phyloP scores from a whole-genome alignment of 2,113 vertebrate species.

The Pluvianellus socialis region DNA sequence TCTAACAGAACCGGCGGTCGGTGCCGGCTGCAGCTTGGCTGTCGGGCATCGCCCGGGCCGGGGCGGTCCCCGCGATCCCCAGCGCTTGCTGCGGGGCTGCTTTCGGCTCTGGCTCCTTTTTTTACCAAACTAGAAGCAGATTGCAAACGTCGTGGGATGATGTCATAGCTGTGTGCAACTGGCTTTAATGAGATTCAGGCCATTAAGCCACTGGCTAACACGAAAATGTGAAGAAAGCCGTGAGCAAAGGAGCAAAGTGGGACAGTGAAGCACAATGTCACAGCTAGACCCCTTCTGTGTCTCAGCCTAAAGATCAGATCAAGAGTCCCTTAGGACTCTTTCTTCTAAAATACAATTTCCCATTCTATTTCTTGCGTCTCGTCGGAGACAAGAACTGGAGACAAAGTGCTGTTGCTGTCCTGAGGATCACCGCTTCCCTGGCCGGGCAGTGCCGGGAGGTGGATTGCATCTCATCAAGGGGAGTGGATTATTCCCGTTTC shows the following conservation, averaged over 20 bases:
- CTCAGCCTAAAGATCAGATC: background rate
- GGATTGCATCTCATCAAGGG: background rate
- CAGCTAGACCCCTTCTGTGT: background rate
- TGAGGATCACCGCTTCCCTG: background rate
- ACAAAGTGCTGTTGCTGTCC: background rate
- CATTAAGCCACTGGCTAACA: background rate
- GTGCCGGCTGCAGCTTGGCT: background rate
- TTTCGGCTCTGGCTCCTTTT: accelerated
- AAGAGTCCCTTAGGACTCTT: background rate
- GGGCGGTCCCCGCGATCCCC: background rate
- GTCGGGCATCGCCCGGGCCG: accelerated
- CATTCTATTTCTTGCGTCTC: background rate
- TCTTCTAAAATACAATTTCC: background rate
- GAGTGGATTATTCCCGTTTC: background rate
- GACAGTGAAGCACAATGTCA: accelerated
- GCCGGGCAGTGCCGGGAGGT: background rate
- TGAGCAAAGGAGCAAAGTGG: background rate
- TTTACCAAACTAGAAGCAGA: background rate
- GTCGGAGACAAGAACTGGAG: background rate
- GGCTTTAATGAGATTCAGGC: background rate
- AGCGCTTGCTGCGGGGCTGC: background rate
- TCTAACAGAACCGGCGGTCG: background rate
- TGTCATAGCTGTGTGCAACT: background rate
- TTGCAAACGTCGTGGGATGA: background rate
- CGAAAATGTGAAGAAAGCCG: background rate